phyloP scores from a whole-genome alignment of 2,797 vertebrate species.

The Tapirus indicus region DNA sequence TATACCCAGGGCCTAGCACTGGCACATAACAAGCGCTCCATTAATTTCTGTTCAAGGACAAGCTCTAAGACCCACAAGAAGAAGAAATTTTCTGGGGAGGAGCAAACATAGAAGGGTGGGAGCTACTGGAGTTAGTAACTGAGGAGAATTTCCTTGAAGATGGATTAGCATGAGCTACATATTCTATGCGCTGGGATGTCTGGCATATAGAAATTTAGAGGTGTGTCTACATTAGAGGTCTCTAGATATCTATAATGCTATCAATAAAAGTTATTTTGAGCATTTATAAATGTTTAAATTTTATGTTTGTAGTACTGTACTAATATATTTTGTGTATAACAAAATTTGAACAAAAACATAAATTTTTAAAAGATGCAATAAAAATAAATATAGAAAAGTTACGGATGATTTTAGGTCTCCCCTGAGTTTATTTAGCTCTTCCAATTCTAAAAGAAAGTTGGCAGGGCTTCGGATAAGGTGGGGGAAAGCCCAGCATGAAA shows the following conservation, averaged over 20 bases:
- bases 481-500: neutral
- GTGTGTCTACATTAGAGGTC: neutral
- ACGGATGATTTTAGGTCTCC: conserved; percentile 59
- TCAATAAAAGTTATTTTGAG: conserved; percentile 58
- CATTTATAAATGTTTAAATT: conserved; percentile 59
- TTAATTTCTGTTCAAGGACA: neutral
- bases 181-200: neutral
- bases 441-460: neutral
- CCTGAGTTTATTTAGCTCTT: conserved; percentile 10
- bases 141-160: neutral
- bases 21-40: neutral
- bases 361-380: conserved; percentile 59
- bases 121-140: neutral
- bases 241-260: conserved; percentile 24
- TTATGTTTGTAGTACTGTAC: conserved; percentile 14
- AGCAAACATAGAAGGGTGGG: neutral
- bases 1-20: neutral
- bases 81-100: neutral
- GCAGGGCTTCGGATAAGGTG: neutral
- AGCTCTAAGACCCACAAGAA: neutral
- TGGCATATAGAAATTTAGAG: conserved; percentile 29
- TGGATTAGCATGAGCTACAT: neutral
- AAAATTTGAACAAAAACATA: conserved; percentile 59
- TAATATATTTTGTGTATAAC: conserved; percentile 60
- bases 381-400: conserved; percentile 65